phyloP scores from a whole-genome alignment of 2,888 invertebrate species.

The Zhuqinia jingwanae region DNA sequence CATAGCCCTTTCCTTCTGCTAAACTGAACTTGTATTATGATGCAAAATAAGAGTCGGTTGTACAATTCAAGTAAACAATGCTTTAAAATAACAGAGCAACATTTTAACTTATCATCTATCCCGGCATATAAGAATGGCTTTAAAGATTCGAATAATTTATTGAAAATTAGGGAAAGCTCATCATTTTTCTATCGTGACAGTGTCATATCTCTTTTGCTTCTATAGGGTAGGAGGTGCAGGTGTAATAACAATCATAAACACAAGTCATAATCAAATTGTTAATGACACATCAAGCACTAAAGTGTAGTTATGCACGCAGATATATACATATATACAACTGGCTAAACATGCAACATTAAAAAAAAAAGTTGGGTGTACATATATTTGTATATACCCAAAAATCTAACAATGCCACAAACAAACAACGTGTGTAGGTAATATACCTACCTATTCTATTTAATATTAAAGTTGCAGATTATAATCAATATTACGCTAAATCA shows the following conservation, averaged over 20 bases:
- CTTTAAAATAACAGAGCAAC: neutral
- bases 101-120: neutral
- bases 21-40: neutral
- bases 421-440: no score
- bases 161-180: slow-evolving; percentile 60
- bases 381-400: no score
- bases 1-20: no score
- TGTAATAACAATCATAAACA: slow-evolving; percentile 18
- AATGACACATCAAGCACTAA: neutral
- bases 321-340: no score
- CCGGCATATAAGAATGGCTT: neutral
- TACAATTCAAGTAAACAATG: neutral
- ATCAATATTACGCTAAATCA: no score
- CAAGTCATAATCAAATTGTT: slow-evolving; percentile 26
- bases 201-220: slow-evolving; percentile 19
- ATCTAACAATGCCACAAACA: no score
- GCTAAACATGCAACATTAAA: no score
- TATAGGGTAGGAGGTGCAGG: neutral
- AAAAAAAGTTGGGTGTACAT: no score
- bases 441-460: no score
- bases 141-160: slow-evolving; percentile 49
- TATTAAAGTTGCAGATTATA: no score
- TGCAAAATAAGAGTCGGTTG: neutral
- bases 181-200: slow-evolving; percentile 41
- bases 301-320: no score